These are phyloP conservation scores for Synanthedon vespiformis DNA, from an alignment of 2,888 invertebrate species.

Conservation along the genomic window DNA sequence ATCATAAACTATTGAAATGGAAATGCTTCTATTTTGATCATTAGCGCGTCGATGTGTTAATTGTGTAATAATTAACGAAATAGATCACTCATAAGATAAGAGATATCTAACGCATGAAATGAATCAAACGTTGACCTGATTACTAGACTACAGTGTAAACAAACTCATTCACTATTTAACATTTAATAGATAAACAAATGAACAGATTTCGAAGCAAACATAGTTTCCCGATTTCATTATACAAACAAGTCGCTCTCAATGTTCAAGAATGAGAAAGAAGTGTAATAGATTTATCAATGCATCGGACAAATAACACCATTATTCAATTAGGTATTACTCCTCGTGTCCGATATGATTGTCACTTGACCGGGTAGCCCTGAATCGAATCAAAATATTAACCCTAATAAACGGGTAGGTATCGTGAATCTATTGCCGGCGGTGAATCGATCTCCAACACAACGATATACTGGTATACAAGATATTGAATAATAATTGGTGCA, in stretches of 20 bases:
- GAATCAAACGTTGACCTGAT: slow-evolving; percentile 34
- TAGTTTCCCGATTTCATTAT: neutral
- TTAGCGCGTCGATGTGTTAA: too few species aligned
- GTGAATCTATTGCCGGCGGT: slow-evolving; percentile 19
- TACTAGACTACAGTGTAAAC: slow-evolving; percentile 19
- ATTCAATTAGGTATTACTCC: slow-evolving; percentile 42
- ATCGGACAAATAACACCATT: slow-evolving; percentile 37
- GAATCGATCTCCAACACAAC: slow-evolving; percentile 15
- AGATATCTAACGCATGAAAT: slow-evolving; percentile 23
- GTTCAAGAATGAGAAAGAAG: too few species aligned
- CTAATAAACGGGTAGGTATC: slow-evolving; percentile 31
- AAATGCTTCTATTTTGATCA: too few species aligned
- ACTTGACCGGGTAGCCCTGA: slow-evolving; percentile 46
- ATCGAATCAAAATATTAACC: slow-evolving; percentile 44
- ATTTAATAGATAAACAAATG: neutral
- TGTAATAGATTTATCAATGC: slow-evolving; percentile 20
- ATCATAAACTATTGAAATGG: too few species aligned
- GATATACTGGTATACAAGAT: slow-evolving; percentile 20
- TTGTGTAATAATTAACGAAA: too few species aligned
- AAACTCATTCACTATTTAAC: slow-evolving; percentile 6
- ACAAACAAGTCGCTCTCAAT: too few species aligned
- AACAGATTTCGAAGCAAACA: neutral
- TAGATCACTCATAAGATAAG: neutral
- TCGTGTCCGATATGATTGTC: slow-evolving; percentile 38
- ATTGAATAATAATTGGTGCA: slow-evolving; percentile 69